Conservation (phyloP, 2,888 invertebrate species). For the Allygus modestus region DNA sequence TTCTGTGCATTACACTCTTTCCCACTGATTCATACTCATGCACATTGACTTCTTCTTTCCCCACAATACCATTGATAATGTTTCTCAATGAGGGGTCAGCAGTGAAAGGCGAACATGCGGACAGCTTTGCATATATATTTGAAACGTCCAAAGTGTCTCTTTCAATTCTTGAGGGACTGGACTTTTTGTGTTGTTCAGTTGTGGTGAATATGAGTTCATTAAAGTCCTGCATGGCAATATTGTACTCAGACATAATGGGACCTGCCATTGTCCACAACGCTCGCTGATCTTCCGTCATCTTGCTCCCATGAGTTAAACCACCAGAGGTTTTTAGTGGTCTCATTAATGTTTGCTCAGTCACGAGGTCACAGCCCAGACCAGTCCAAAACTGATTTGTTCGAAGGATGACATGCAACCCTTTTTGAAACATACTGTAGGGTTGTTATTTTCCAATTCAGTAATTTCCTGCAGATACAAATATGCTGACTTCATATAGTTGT, state of each 20-base stretch:
- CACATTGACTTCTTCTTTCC: too few species aligned
- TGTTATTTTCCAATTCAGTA: conserved; percentile 3
- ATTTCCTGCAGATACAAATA: conserved; percentile 55
- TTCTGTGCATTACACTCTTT: too few species aligned
- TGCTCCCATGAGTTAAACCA: too few species aligned
- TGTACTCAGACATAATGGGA: conserved; percentile 11
- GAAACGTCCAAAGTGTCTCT: too few species aligned
- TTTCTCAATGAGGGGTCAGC: too few species aligned
- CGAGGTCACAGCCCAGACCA: conserved; percentile 55
- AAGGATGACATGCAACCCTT: conserved; percentile 51
- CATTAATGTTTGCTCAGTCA: conserved; percentile 22
- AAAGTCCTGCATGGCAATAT: neutral
- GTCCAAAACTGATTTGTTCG: conserved; percentile 54
- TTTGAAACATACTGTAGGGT: neutral
- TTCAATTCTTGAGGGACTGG: too few species aligned
- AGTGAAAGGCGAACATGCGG: too few species aligned
- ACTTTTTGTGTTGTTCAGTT: conserved; percentile 9
- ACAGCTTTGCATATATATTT: too few species aligned
- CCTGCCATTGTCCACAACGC: neutral
- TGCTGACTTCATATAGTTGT: conserved; percentile 42
- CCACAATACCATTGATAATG: too few species aligned
- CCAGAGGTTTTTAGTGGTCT: too few species aligned
- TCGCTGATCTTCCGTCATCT: too few species aligned
- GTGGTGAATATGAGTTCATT: neutral
- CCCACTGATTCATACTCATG: too few species aligned